Conservation (phyloP, 2,888 invertebrate species). For the Mesochorus sp. region DNA sequence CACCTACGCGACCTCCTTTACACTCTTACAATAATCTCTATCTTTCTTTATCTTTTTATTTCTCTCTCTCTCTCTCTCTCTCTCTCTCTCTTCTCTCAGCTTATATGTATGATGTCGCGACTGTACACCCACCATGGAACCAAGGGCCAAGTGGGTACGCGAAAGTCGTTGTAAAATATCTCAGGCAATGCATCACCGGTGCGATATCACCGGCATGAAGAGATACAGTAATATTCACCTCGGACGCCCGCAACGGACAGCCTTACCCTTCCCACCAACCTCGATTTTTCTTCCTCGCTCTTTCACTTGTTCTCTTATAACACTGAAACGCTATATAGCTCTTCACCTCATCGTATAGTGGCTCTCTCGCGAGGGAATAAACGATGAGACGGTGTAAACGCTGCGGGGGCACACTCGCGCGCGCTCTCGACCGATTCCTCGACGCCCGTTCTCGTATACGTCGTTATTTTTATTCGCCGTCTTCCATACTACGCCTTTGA, state of each 20-base stretch:
- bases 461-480: constrained; percentile 31
- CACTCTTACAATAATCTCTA: constrained; percentile 37
- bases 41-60: not conserved
- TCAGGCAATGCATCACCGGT: constrained; percentile 75
- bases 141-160: constrained; percentile 69
- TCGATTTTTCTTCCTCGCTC: constrained; percentile 52
- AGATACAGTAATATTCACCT: constrained; percentile 74
- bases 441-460: constrained; percentile 2
- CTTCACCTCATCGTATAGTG: constrained; percentile 13
- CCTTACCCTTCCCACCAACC: constrained; percentile 12
- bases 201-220: constrained; percentile 75
- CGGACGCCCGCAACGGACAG: constrained; percentile 65
- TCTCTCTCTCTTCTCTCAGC: not conserved
- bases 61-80: not conserved
- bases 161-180: constrained; percentile 74
- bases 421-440: constrained; percentile 41
- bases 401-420: constrained; percentile 64
- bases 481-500: constrained; percentile 27
- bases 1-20: constrained; percentile 60
- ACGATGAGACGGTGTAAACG: constrained; percentile 64
- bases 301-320: constrained; percentile 50
- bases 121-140: constrained; percentile 68
- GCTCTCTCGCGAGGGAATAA: constrained; percentile 48
- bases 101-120: constrained; percentile 56
- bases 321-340: constrained; percentile 22